phyloP scores from a whole-genome alignment of 2,797 vertebrate species.

The Halcyon badia region DNA sequence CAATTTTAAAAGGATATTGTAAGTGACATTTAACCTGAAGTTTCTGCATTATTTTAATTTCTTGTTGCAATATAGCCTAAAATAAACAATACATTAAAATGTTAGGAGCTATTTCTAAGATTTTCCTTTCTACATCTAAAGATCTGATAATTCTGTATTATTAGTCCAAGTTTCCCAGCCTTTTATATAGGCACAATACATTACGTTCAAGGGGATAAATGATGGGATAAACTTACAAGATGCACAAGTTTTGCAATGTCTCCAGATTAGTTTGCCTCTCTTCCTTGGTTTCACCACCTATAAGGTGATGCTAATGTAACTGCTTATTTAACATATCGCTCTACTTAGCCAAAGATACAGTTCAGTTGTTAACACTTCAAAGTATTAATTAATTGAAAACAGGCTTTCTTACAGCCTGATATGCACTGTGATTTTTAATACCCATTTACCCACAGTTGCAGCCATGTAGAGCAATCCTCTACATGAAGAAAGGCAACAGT shows the following conservation, averaged over 20 bases:
- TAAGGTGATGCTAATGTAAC: background rate
- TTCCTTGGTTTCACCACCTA: background rate
- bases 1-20: background rate
- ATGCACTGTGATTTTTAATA: background rate
- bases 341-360: background rate
- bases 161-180: background rate
- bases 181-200: background rate
- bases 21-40: background rate
- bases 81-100: background rate
- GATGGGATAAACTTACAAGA: background rate
- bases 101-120: background rate
- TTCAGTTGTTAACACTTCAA: background rate
- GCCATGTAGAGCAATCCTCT: background rate
- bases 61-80: background rate
- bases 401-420: background rate
- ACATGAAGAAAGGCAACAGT: background rate
- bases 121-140: background rate
- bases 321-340: background rate
- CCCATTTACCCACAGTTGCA: background rate
- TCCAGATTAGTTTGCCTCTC: background rate
- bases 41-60: background rate
- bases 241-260: rapidly evolving
- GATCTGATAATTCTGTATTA: background rate
- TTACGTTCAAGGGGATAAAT: background rate
- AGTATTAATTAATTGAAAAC: background rate